Percentiles rank a stretch among this genome's conserved stretches.
Evolutionary conservation across 2,113 vertebrate species (phyloP).

Genomic region (Centropristis striata): DNA sequence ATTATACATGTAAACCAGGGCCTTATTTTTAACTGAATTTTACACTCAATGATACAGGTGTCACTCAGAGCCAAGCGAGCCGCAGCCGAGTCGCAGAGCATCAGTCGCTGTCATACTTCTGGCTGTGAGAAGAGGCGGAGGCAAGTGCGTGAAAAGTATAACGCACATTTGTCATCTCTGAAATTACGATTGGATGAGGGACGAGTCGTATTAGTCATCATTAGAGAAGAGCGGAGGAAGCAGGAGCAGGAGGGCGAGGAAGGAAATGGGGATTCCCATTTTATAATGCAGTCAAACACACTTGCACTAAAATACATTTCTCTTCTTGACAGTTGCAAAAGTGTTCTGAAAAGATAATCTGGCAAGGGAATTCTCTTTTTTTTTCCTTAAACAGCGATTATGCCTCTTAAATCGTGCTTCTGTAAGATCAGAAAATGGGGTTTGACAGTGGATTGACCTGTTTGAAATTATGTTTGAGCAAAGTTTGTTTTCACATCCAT

Average conservation of each 20-base stretch:
- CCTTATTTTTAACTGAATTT: constrained; percentile 66
- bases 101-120: constrained; percentile 20
- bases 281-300: constrained; percentile 25
- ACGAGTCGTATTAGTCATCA: constrained; percentile 59
- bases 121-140: background rate
- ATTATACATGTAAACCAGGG: constrained; percentile 72
- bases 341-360: constrained; percentile 25
- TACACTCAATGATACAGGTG: constrained; percentile 59
- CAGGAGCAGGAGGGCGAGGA: background rate
- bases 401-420: background rate
- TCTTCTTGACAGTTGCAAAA: constrained; percentile 41
- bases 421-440: no score
- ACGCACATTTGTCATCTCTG: constrained; percentile 66
- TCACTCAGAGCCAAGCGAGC: constrained; percentile 58
- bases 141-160: constrained; percentile 33
- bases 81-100: constrained; percentile 14
- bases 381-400: background rate
- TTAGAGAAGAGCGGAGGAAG: constrained; percentile 53
- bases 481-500: background rate
- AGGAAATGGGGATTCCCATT: constrained; percentile 47
- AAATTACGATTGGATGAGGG: constrained; percentile 60
- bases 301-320: constrained; percentile 15
- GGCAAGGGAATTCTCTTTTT: background rate
- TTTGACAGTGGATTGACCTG: background rate
- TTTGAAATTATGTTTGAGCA: background rate